Conservation (phyloP, 2,113 vertebrate genomes). For the Noctilio leporinus region DNA sequence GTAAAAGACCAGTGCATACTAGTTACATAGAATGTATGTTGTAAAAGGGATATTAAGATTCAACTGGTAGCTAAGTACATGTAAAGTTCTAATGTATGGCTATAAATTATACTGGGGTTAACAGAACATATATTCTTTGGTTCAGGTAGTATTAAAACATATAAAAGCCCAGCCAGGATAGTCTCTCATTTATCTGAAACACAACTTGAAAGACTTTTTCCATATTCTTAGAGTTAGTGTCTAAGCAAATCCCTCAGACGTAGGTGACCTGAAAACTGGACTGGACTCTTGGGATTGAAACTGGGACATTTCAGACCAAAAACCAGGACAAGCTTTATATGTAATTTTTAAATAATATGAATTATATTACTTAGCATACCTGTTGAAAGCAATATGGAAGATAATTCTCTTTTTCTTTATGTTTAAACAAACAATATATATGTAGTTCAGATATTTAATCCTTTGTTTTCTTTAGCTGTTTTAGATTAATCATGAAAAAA, state of each 20-base stretch:
- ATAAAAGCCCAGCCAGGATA: not conserved
- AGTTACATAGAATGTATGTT: not conserved
- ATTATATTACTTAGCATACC: slow-evolving; percentile 24
- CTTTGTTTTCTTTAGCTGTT: slow-evolving; percentile 10
- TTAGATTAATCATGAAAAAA: not conserved
- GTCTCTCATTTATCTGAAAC: slow-evolving; percentile 9
- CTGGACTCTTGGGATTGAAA: slow-evolving; percentile 51
- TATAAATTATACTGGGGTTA: not conserved
- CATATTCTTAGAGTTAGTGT: not conserved
- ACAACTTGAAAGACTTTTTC: slow-evolving; percentile 38
- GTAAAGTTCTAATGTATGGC: not conserved
- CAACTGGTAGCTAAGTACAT: not conserved
- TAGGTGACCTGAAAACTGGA: slow-evolving; percentile 65
- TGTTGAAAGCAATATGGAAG: slow-evolving; percentile 4
- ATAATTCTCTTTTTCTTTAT: slow-evolving; percentile 10
- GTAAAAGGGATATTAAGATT: not conserved
- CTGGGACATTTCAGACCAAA: slow-evolving; percentile 55
- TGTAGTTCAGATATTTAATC: slow-evolving; percentile 10
- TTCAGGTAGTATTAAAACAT: not conserved
- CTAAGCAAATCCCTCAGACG: slow-evolving; percentile 42
- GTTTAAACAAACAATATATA: slow-evolving; percentile 22
- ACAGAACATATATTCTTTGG: not conserved
- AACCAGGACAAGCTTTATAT: slow-evolving; percentile 54
- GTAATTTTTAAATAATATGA: slow-evolving; percentile 44
- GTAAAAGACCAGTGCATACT: not conserved